Conservation (phyloP, 2,888 invertebrate species). For the Pelosia muscerda region DNA sequence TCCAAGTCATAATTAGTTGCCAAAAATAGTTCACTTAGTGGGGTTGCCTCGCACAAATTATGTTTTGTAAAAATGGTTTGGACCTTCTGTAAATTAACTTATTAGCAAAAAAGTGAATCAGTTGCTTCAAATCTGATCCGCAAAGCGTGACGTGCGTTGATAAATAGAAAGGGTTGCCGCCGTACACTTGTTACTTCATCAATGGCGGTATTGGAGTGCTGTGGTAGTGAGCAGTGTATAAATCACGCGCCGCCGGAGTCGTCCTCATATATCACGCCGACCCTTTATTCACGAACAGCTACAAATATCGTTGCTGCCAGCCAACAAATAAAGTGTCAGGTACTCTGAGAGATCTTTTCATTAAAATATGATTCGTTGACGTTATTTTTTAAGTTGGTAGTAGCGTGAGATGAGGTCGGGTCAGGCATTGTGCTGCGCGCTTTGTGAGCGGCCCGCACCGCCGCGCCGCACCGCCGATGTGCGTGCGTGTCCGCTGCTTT, state of each 20-base stretch:
- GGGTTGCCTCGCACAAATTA: too few relatives aligned
- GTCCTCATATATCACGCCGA: constrained; percentile 66
- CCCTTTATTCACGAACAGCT: constrained; percentile 56
- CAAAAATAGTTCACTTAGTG: not conserved
- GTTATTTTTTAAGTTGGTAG: constrained; percentile 39
- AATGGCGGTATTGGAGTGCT: constrained; percentile 14
- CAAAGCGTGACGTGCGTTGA: too few relatives aligned
- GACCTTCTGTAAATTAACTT: not conserved
- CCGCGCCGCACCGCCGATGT: not conserved
- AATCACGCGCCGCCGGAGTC: constrained; percentile 38
- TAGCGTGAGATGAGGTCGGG: constrained; percentile 54
- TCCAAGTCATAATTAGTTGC: not conserved
- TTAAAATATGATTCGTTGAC: constrained; percentile 44
- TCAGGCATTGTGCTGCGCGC: constrained; percentile 58
- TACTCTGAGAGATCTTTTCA: constrained; percentile 47
- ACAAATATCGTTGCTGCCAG: constrained; percentile 65
- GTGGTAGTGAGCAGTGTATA: constrained; percentile 28
- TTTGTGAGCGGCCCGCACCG: constrained; percentile 50
- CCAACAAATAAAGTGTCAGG: constrained; percentile 39
- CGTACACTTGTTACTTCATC: constrained; percentile 8
- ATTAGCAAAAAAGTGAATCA: not conserved
- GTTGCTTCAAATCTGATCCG: not conserved
- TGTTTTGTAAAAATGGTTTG: not conserved
- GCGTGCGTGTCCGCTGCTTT: constrained; percentile 26
- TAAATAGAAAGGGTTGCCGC: constrained; percentile 5